phyloP scores from a whole-genome alignment of 2,888 invertebrate species.

The Cheilosia urbana region DNA sequence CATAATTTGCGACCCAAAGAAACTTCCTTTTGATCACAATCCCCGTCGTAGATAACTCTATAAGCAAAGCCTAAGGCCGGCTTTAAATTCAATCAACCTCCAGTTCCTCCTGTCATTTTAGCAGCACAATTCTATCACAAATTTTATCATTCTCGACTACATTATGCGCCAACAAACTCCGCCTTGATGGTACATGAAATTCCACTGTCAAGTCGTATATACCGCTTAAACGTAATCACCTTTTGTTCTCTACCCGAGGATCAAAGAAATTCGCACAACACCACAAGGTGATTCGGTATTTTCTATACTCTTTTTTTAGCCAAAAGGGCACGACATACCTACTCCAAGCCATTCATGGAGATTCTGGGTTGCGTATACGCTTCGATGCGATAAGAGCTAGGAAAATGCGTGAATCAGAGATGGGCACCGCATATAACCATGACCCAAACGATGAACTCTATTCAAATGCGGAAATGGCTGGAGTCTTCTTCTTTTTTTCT shows the following conservation, averaged over 20 bases:
- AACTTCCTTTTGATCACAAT: not conserved
- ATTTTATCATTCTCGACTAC: slow-evolving; percentile 39
- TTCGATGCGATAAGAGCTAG: slow-evolving; percentile 11
- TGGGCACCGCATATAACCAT: slow-evolving; percentile 38
- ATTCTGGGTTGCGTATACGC: slow-evolving; percentile 48
- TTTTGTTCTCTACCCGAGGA: slow-evolving; percentile 52
- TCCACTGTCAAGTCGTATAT: slow-evolving; percentile 55
- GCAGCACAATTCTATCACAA: slow-evolving; percentile 44
- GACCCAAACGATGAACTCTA: slow-evolving; percentile 65
- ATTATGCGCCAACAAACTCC: slow-evolving; percentile 50
- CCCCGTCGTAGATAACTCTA: not conserved
- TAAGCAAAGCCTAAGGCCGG: slow-evolving; percentile 1
- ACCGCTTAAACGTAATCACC: slow-evolving; percentile 57
- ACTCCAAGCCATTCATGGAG: slow-evolving; percentile 33
- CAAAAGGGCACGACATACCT: slow-evolving; percentile 43
- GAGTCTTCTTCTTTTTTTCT: slow-evolving; percentile 23
- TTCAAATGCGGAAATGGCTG: slow-evolving; percentile 72
- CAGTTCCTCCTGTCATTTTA: slow-evolving; percentile 43
- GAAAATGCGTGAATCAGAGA: slow-evolving; percentile 62
- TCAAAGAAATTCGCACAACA: slow-evolving; percentile 33
- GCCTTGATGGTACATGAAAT: slow-evolving; percentile 33
- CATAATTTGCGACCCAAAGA: not conserved
- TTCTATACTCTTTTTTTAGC: not conserved
- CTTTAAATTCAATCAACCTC: slow-evolving; percentile 52
- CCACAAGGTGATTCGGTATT: slow-evolving; percentile 1